These are phyloP conservation scores for Psophia crepitans DNA, from an alignment of 2,113 vertebrate species.

Conservation along the genomic window DNA sequence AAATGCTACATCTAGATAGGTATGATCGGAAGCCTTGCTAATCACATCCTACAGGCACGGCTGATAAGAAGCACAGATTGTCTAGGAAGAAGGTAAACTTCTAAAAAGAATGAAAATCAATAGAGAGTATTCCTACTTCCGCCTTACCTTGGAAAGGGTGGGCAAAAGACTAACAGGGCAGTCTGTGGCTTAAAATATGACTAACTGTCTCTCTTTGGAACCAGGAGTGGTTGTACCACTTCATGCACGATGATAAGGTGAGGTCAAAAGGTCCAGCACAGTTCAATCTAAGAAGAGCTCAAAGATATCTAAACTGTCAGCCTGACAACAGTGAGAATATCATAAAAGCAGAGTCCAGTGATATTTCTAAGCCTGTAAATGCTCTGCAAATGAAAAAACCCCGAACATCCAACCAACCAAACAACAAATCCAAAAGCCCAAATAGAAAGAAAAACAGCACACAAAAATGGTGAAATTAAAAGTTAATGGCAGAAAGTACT, in stretches of 20 bases:
- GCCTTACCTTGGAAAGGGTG: not conserved
- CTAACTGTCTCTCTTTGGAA: not conserved
- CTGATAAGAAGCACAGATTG: not conserved
- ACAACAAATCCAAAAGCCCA: not conserved
- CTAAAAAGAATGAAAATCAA: not conserved
- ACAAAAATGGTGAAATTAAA: not conserved
- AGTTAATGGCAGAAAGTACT: not conserved
- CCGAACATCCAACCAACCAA: rapidly evolving
- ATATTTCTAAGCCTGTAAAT: not conserved
- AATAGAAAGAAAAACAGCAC: not conserved
- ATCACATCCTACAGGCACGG: not conserved
- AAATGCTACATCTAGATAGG: conserved; percentile 2
- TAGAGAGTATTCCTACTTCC: not conserved
- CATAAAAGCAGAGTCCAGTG: not conserved
- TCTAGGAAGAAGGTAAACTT: not conserved
- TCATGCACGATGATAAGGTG: not conserved
- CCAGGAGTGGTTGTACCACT: not conserved
- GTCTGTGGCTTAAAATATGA: not conserved
- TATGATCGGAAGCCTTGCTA: conserved; percentile 32
- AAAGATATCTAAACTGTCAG: not conserved
- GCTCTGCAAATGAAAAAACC: not conserved
- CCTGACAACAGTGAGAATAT: not conserved
- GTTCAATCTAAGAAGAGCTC: not conserved
- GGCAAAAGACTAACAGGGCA: not conserved
- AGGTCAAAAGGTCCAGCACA: not conserved